phyloP scores from a whole-genome alignment of 2,797 vertebrate genomes.

The Sebastes nivosus region DNA sequence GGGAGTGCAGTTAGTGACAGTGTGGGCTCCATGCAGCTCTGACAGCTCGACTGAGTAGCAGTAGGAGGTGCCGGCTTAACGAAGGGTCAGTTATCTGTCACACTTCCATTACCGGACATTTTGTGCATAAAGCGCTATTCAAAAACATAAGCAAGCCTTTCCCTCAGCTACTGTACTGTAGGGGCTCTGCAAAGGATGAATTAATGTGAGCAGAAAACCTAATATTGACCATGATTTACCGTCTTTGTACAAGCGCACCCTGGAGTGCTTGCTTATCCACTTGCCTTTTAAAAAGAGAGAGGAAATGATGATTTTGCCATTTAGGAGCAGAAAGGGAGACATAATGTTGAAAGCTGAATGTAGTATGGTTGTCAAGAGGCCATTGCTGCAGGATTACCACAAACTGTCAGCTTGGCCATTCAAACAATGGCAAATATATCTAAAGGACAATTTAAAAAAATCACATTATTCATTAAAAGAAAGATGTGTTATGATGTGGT shows the following conservation, averaged over 20 bases:
- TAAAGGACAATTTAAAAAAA: background rate
- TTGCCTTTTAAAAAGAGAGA: constrained; percentile 18
- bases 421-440: background rate
- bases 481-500: background rate
- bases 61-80: too few relatives aligned
- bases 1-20: background rate
- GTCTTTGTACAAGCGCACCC: constrained; percentile 9
- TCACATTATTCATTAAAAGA: background rate
- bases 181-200: background rate
- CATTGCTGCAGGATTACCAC: background rate
- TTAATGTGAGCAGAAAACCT: constrained; percentile 24
- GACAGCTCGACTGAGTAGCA: background rate
- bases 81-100: constrained; percentile 4
- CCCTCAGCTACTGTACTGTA: background rate
- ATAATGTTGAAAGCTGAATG: background rate
- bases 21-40: background rate
- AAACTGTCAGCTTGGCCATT: constrained; percentile 6
- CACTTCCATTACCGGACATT: constrained; percentile 24
- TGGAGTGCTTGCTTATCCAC: constrained; percentile 21
- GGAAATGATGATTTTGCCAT: constrained; percentile 14
- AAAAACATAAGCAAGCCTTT: constrained; percentile 8
- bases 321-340: background rate
- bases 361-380: background rate
- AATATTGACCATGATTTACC: constrained; percentile 40
- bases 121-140: constrained; percentile 18